Evolutionary conservation across 1,140 invertebrate genomes (phyloP).

Genomic region (Caenorhabditis brenneri): DNA sequence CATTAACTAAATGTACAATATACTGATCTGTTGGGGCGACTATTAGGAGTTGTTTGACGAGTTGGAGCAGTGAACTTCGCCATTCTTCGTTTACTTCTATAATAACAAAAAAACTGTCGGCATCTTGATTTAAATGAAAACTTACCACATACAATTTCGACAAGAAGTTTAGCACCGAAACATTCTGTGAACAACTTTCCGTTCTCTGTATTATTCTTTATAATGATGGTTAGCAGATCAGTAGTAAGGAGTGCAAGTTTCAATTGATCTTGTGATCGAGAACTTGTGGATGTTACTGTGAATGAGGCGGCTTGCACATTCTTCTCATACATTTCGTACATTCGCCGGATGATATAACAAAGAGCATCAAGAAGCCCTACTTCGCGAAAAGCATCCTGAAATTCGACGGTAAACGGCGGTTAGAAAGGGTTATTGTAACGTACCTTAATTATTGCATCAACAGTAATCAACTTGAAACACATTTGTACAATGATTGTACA

Average conservation of each 20-base stretch:
- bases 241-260: constrained; percentile 83
- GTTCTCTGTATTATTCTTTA: constrained; percentile 83
- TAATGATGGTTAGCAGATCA: constrained; percentile 83
- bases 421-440: neutral
- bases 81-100: constrained; percentile 50
- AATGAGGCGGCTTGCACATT: constrained; percentile 19
- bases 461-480: constrained; percentile 74
- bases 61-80: constrained; percentile 49
- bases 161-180: constrained; percentile 11
- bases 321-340: constrained; percentile 43
- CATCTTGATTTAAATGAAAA: constrained; percentile 41
- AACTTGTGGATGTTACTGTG: constrained; percentile 37
- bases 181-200: constrained; percentile 72
- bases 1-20: constrained; percentile 64
- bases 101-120: neutral
- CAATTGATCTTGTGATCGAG: constrained; percentile 72
- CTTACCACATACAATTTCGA: constrained; percentile 62
- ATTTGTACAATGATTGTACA: constrained; percentile 76
- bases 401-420: neutral
- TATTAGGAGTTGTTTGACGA: constrained; percentile 68
- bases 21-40: constrained; percentile 68
- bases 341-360: constrained; percentile 59
- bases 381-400: constrained; percentile 95
- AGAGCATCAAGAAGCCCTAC: constrained; percentile 96
- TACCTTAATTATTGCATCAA: constrained; percentile 78